A percentile compares a stretch with the other conserved stretches of the same genome.
Evolutionary conservation across 2,888 invertebrate species (phyloP).

Genomic region (Agrypnus murinus): DNA sequence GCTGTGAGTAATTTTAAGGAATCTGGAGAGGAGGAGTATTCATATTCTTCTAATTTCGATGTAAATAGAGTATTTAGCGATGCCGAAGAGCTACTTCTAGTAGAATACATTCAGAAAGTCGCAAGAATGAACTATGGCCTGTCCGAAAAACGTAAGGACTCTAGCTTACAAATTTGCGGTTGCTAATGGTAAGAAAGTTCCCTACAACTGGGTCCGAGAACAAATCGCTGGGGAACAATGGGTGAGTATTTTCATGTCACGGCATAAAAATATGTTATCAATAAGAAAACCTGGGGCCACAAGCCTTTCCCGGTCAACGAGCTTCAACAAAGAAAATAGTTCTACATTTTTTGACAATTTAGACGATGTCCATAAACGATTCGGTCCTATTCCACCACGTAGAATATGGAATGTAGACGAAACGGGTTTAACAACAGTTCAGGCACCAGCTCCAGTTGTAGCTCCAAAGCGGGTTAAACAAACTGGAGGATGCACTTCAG

Average conservation of each 20-base stretch:
- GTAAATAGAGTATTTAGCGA: no score
- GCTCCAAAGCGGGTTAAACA: constrained; percentile 64
- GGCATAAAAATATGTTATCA: constrained; percentile 41
- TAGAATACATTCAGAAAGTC: no score
- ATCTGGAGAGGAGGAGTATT: no score
- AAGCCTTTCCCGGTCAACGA: constrained; percentile 7
- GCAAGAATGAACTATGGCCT: not conserved
- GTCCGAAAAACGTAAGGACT: no score
- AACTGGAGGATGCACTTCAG: constrained; percentile 64
- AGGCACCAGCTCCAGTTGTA: constrained; percentile 62
- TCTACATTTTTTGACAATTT: constrained; percentile 13
- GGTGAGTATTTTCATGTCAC: no score
- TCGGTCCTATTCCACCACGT: not conserved
- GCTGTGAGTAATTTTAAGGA: no score
- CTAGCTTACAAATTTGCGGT: no score
- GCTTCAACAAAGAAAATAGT: constrained; percentile 22
- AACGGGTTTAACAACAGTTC: constrained; percentile 64
- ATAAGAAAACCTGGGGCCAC: constrained; percentile 52
- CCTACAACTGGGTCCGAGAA: no score
- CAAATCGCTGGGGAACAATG: constrained; percentile 42
- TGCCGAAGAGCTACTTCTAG: no score
- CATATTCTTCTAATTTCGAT: no score
- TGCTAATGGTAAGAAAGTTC: no score
- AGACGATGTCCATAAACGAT: not conserved
- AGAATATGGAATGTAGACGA: constrained; percentile 63